Conservation (phyloP, 2,888 invertebrate species). For the Cactoblastis cactorum region DNA sequence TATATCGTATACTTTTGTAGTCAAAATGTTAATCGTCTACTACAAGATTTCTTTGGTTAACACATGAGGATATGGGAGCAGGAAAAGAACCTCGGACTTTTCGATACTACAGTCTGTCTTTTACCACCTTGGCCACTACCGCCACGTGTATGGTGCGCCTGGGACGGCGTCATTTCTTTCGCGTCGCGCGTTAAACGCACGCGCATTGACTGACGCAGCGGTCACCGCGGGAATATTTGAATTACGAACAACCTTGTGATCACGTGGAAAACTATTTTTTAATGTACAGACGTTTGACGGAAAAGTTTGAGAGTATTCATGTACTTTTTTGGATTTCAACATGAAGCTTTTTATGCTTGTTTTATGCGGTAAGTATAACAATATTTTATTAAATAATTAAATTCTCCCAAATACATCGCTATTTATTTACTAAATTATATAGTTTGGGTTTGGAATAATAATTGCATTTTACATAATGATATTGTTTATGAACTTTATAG, state of each 20-base stretch:
- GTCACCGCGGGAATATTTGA: slow-evolving; percentile 33
- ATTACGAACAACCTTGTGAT: slow-evolving; percentile 34
- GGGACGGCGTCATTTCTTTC: slow-evolving; percentile 46
- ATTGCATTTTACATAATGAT: too few species aligned
- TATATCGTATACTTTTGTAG: too few species aligned
- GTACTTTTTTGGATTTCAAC: slow-evolving; percentile 34
- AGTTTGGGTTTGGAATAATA: too few species aligned
- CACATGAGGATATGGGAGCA: too few species aligned
- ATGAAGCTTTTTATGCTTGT: slow-evolving; percentile 57
- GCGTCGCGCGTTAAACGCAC: slow-evolving; percentile 61
- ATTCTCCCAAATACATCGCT: neutral
- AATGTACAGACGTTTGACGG: slow-evolving; percentile 9
- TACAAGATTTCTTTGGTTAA: too few species aligned
- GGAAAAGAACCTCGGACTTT: too few species aligned
- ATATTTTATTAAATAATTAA: neutral
- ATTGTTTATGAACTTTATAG: too few species aligned
- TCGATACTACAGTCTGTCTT: slow-evolving; percentile 22
- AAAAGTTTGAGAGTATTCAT: slow-evolving; percentile 15
- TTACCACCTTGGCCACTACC: slow-evolving; percentile 31
- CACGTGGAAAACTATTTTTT: slow-evolving; percentile 33
- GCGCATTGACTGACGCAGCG: slow-evolving; percentile 41
- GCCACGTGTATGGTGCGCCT: slow-evolving; percentile 25
- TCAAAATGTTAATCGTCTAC: too few species aligned
- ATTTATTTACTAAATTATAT: too few species aligned
- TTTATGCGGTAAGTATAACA: slow-evolving; percentile 56